A percentile compares a stretch with the other conserved stretches of the same genome.
Conservation (phyloP, 2,888 invertebrate genomes). For the Euphydryas editha region DNA sequence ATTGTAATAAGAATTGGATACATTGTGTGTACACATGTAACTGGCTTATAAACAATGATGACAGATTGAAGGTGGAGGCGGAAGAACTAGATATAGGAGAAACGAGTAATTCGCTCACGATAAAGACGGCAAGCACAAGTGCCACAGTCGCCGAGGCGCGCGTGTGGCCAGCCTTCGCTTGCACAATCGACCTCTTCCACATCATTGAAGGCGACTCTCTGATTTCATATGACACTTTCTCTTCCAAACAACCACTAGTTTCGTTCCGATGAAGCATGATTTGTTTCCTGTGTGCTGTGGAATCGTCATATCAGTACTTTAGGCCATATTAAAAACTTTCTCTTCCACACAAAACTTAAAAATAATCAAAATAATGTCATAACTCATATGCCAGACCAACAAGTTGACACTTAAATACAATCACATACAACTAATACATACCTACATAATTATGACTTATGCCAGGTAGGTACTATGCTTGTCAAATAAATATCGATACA, state of each 20-base stretch:
- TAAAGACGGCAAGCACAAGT: constrained; percentile 56
- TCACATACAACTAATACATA: background rate
- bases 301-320: constrained; percentile 59
- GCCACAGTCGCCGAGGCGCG: constrained; percentile 55
- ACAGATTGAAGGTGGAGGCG: background rate
- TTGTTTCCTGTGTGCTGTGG: constrained; percentile 35
- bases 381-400: constrained; percentile 27
- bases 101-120: constrained; percentile 55
- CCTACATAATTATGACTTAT: background rate
- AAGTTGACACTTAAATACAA: constrained; percentile 14
- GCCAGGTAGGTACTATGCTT: too few relatives aligned
- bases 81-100: background rate
- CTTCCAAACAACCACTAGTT: constrained; percentile 62
- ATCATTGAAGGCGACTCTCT: constrained; percentile 79
- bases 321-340: constrained; percentile 34
- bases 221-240: constrained; percentile 82
- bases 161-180: constrained; percentile 62
- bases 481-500: too few relatives aligned
- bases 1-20: background rate
- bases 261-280: constrained; percentile 57
- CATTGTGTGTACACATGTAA: background rate
- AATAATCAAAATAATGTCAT: constrained; percentile 36
- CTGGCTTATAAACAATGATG: constrained; percentile 16
- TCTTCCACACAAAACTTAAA: constrained; percentile 29
- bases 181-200: constrained; percentile 83